Evolutionary conservation across 2,888 invertebrate genomes (phyloP).

Genomic region (Amorpha juglandis): DNA sequence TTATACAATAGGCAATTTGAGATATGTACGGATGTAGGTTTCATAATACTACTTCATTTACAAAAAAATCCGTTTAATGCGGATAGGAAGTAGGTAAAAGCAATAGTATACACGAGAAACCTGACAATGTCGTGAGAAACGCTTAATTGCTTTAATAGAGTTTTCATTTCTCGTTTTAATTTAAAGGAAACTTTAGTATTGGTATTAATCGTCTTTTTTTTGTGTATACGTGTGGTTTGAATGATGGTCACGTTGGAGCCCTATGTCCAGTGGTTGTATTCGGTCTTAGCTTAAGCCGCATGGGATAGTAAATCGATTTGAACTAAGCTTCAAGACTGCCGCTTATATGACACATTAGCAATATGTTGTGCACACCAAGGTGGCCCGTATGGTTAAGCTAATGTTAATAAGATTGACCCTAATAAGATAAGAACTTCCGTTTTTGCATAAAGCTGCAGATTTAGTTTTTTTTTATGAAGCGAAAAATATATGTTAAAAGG

Average conservation of each 20-base stretch:
- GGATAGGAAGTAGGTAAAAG: conserved; percentile 3
- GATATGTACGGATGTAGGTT: conserved; percentile 10
- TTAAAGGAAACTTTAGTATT: not conserved
- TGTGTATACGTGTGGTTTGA: not conserved
- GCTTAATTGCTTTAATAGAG: conserved; percentile 13
- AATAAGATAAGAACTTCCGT: conserved; percentile 23
- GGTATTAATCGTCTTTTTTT: not conserved
- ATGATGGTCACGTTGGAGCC: no score
- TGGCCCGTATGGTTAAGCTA: not conserved
- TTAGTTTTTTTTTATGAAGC: not conserved
- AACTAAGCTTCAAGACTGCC: not conserved
- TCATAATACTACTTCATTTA: not conserved
- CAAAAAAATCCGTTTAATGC: conserved; percentile 13
- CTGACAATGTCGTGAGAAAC: conserved; percentile 11
- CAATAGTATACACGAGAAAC: conserved; percentile 6
- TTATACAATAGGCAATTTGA: not conserved
- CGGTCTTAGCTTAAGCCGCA: no score
- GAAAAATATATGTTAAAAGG: conserved; percentile 10
- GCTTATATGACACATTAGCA: not conserved
- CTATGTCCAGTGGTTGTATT: no score
- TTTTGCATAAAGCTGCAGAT: conserved; percentile 12
- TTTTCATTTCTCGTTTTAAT: not conserved
- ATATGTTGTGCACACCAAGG: not conserved
- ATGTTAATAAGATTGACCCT: conserved; percentile 12
- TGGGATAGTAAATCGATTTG: no score